Evolutionary conservation across 2,113 vertebrate genomes (phyloP).

Genomic region (Vanacampus margaritifer): DNA sequence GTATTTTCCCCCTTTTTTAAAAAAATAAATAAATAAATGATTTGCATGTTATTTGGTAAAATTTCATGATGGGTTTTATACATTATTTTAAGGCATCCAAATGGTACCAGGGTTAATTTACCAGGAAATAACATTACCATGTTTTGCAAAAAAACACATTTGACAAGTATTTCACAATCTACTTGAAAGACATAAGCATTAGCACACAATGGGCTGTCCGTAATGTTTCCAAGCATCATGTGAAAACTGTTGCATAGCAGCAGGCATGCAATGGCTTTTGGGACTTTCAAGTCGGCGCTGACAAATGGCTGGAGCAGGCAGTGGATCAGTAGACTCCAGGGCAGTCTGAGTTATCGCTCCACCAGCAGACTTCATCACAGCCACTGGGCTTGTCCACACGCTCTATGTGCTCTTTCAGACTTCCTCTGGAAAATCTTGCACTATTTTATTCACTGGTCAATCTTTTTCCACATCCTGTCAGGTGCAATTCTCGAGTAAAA

Average conservation of each 20-base stretch:
- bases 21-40: too few species aligned
- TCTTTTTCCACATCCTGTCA: constrained; percentile 15
- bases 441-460: constrained; percentile 21
- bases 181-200: too few species aligned
- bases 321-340: constrained; percentile 61
- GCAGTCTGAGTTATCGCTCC: constrained; percentile 64
- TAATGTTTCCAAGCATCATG: constrained; percentile 49
- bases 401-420: constrained; percentile 28
- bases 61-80: too few species aligned
- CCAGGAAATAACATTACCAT: too few species aligned
- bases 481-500: constrained; percentile 21
- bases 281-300: constrained; percentile 62
- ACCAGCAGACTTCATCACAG: constrained; percentile 61
- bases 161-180: too few species aligned
- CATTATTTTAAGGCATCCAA: too few species aligned
- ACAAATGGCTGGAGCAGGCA: constrained; percentile 63
- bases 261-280: constrained; percentile 46
- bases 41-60: too few species aligned
- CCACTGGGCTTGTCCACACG: constrained; percentile 52
- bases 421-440: constrained; percentile 20
- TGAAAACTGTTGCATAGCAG: constrained; percentile 49
- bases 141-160: too few species aligned
- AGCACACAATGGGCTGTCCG: constrained; percentile 28
- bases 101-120: too few species aligned
- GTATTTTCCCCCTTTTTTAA: too few species aligned